phyloP scores from a whole-genome alignment of 2,888 invertebrate genomes.

The Clivina fossor region DNA sequence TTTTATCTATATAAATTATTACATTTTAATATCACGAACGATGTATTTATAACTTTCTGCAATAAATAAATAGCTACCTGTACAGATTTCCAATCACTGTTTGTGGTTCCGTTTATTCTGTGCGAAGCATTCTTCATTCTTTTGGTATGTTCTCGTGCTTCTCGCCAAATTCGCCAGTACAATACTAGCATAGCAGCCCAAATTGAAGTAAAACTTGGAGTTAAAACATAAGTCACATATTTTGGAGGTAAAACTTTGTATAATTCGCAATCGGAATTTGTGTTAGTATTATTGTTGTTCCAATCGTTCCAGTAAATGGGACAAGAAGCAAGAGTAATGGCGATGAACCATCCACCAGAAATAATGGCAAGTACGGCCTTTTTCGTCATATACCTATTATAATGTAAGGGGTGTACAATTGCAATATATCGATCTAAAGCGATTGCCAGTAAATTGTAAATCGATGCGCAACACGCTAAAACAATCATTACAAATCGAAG shows the following conservation, averaged over 20 bases:
- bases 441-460: slow-evolving; percentile 76
- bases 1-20: too few relatives aligned
- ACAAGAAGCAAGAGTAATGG: slow-evolving; percentile 66
- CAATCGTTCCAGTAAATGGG: slow-evolving; percentile 81
- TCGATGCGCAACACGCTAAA: slow-evolving; percentile 76
- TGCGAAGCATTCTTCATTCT: slow-evolving; percentile 65
- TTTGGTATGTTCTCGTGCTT: slow-evolving; percentile 72
- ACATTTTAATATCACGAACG: too few relatives aligned
- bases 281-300: slow-evolving; percentile 43
- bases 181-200: slow-evolving; percentile 76
- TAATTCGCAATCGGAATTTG: slow-evolving; percentile 63
- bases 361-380: slow-evolving; percentile 65
- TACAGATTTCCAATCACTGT: slow-evolving; percentile 71
- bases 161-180: slow-evolving; percentile 77
- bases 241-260: slow-evolving; percentile 61
- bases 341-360: slow-evolving; percentile 66
- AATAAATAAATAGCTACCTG: too few relatives aligned
- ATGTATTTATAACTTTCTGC: too few relatives aligned
- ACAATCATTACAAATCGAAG: slow-evolving; percentile 73
- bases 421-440: slow-evolving; percentile 80
- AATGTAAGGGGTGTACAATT: slow-evolving; percentile 77
- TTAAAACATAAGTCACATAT: slow-evolving; percentile 57
- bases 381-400: slow-evolving; percentile 74
- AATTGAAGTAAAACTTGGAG: slow-evolving; percentile 71
- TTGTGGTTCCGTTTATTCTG: slow-evolving; percentile 54